Base-by-base conservation (phyloP, 2,113 vertebrate genomes). In the Paracanthobrama guichenoti region DNA sequence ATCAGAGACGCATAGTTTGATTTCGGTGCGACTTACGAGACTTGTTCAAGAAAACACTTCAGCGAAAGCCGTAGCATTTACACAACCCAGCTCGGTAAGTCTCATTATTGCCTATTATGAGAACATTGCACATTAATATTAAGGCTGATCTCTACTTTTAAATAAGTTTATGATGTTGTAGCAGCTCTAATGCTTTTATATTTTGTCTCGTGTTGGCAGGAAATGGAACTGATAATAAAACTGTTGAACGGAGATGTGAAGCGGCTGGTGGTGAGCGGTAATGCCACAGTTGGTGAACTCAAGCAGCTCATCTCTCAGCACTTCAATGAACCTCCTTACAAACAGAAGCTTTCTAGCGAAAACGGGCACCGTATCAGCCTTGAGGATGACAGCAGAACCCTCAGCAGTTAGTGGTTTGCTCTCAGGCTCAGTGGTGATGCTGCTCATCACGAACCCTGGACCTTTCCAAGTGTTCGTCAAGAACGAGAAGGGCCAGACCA, bases 391-490 rank as follows among this genome's bases (percentile, higher is more conserved):
- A 4, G 39, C 0, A 26, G 0, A 26, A 0, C 42, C 0, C 3
- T 93, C 31, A 14, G 76, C 18, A 60, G 2, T 57, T 93, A 89
- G n/a, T 80, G 87, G 90, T 0, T 5, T 94, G 18, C 14, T 26
- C 10, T 20, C 83, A 0, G 93, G 92, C 2, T 91, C 88, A 79
- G 75, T 1, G 3, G 80, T 94, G 31, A 84, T 82, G 0, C 89
- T 94, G 81, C 85, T 95, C 88, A 39, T 94, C 55, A 84, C 44
- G 10, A 60, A 79, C 24, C 87, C 89, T 48, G 44, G 11, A 10
- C 24, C 60, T 0, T 46, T 90, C 12, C 90, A 95, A 69, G 92
- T 94, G 53, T 92, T 93, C 79, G 88, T 95, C 50, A 87, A 0
- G 66, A 93, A 92, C 20, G 88, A 87, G 0, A 91, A 90, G 20